A percentile compares a stretch with the other conserved stretches of the same genome.
phyloP scores from a whole-genome alignment of 1,140 invertebrate genomes.

The Tribolium castaneum region DNA sequence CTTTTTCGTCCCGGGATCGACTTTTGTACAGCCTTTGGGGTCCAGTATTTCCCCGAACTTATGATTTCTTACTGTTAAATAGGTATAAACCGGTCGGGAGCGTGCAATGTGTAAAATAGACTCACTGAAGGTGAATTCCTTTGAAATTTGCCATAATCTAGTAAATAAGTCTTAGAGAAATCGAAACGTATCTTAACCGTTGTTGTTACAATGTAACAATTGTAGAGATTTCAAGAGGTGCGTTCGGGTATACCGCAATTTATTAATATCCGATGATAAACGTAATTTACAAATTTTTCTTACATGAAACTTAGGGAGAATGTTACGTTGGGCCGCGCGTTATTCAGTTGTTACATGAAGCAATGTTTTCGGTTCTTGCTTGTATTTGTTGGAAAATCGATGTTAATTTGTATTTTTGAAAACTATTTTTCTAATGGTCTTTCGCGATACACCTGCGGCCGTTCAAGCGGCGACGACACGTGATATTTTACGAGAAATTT shows the following conservation, averaged over 20 bases:
- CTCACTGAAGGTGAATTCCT: slow-evolving; percentile 23
- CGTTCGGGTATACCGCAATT: slow-evolving; percentile 20
- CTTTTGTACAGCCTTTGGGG: slow-evolving; percentile 12
- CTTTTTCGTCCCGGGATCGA: neutral
- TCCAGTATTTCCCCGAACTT: neutral
- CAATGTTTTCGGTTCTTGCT: slow-evolving; percentile 35
- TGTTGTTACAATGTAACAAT: slow-evolving; percentile 42
- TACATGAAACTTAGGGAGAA: slow-evolving; percentile 38
- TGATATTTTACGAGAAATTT: slow-evolving; percentile 23
- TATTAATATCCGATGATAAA: slow-evolving; percentile 28
- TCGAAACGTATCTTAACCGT: slow-evolving; percentile 38
- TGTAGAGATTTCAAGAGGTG: slow-evolving; percentile 25
- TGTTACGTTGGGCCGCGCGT: slow-evolving; percentile 36
- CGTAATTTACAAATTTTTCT: slow-evolving; percentile 42
- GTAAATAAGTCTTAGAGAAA: slow-evolving; percentile 39
- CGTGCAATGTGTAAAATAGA: slow-evolving; percentile 30
- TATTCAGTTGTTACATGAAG: slow-evolving; percentile 26
- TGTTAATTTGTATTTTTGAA: slow-evolving; percentile 41
- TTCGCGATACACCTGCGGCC: neutral
- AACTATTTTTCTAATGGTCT: slow-evolving; percentile 40
- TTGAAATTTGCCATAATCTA: slow-evolving; percentile 22
- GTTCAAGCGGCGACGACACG: neutral
- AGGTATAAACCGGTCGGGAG: slow-evolving; percentile 31
- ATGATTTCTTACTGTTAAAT: slow-evolving; percentile 18
- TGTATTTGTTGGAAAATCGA: slow-evolving; percentile 33